Evolutionary conservation across 2,888 invertebrate species (phyloP).

Genomic region (Girardia tigrina): DNA sequence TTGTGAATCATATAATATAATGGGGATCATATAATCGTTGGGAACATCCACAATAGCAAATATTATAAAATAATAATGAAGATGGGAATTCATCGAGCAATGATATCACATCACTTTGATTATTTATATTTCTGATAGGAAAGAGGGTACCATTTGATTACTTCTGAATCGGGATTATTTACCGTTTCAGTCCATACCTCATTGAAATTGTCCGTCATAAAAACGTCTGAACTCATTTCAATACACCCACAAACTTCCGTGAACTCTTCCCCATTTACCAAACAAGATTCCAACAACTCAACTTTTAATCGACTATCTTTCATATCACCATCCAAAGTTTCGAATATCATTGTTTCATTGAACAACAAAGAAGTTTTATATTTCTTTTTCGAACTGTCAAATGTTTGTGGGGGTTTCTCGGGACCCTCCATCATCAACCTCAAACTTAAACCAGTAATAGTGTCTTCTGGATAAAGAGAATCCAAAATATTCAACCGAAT

Average conservation of each 20-base stretch:
- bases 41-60: too few relatives aligned
- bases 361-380: neutral
- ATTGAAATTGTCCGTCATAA: neutral
- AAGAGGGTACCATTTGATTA: neutral
- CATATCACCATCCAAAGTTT: neutral
- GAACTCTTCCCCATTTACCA: neutral
- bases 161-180: neutral
- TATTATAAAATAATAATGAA: too few relatives aligned
- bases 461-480: neutral
- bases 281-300: neutral
- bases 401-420: neutral
- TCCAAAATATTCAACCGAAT: neutral
- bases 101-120: too few relatives aligned
- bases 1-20: too few relatives aligned
- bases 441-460: neutral
- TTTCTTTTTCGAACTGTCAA: neutral
- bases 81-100: too few relatives aligned
- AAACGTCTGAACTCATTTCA: neutral
- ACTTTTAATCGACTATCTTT: neutral
- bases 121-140: conserved; percentile 7
- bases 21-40: too few relatives aligned
- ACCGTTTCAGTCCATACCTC: neutral
- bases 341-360: neutral
- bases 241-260: neutral
- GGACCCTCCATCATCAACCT: neutral